phyloP scores from a whole-genome alignment of 1,140 invertebrate genomes.

The Eumeta japonica region DNA sequence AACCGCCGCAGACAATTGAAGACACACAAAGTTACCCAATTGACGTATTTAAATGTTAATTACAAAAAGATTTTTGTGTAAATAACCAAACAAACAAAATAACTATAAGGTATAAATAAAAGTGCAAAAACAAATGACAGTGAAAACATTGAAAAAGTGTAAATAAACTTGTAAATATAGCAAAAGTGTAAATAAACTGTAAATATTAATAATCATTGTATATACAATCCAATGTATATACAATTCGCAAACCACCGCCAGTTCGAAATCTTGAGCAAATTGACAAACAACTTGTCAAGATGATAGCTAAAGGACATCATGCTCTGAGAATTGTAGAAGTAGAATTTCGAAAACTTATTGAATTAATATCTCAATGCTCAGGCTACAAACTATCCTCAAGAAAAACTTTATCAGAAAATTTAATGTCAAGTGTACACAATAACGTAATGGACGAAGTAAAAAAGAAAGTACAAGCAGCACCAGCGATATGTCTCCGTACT shows the following conservation, averaged over 20 bases:
- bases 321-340: constrained; percentile 20
- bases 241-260: constrained; percentile 7
- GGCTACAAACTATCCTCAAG: constrained; percentile 17
- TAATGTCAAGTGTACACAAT: constrained; percentile 15
- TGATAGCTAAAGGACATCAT: constrained; percentile 21
- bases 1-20: too few relatives aligned
- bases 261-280: constrained; percentile 7
- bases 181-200: too few relatives aligned
- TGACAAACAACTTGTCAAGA: constrained; percentile 17
- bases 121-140: too few relatives aligned
- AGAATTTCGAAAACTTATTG: constrained; percentile 17
- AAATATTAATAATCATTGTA: too few relatives aligned
- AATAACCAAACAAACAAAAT: too few relatives aligned
- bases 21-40: too few relatives aligned
- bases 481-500: constrained; percentile 13
- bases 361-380: constrained; percentile 14
- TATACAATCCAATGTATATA: too few relatives aligned
- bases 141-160: too few relatives aligned
- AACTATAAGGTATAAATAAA: too few relatives aligned
- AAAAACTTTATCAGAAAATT: constrained; percentile 17
- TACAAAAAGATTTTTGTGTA: too few relatives aligned
- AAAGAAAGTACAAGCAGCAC: constrained; percentile 8
- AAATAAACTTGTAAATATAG: too few relatives aligned
- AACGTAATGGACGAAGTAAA: constrained; percentile 10
- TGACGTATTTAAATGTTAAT: too few relatives aligned